These are phyloP conservation scores for Lamellibrachia luymesi DNA, from an alignment of 1,140 invertebrate genomes.

Conservation along the genomic window DNA sequence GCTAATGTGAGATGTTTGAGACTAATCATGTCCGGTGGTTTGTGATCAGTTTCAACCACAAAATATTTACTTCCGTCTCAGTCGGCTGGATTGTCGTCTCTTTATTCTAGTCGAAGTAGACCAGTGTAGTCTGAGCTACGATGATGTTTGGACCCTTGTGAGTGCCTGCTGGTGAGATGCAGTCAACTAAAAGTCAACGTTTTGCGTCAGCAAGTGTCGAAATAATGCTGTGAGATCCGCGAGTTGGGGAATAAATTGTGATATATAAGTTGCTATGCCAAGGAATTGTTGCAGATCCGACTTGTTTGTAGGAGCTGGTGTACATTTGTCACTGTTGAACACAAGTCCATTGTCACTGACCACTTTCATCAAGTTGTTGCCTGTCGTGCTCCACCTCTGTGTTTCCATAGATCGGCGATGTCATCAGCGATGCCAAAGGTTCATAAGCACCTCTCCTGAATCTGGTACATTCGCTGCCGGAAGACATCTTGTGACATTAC, in stretches of 20 bases:
- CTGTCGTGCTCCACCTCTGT: too few species aligned
- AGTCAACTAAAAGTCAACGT: constrained; percentile 35
- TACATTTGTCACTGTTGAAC: too few species aligned
- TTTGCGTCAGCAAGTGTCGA: constrained; percentile 14
- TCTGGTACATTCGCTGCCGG: constrained; percentile 33
- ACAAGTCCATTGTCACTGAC: too few species aligned
- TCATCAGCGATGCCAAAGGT: too few species aligned
- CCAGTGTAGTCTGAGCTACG: constrained; percentile 23
- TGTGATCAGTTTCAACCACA: constrained; percentile 16
- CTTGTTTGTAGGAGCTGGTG: neutral
- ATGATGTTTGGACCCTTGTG: constrained; percentile 28
- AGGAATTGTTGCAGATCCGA: too few species aligned
- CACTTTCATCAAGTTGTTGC: too few species aligned
- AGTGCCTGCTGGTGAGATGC: constrained; percentile 15
- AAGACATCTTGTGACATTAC: neutral
- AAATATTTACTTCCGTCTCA: constrained; percentile 23
- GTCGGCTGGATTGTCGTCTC: constrained; percentile 29
- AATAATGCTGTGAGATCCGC: too few species aligned
- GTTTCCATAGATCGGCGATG: too few species aligned
- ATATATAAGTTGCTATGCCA: constrained; percentile 20
- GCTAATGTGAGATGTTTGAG: constrained; percentile 52
- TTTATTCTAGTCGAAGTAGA: too few species aligned
- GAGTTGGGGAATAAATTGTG: too few species aligned
- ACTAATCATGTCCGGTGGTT: constrained; percentile 47
- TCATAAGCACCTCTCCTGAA: constrained; percentile 38